Conservation (phyloP, 2,888 invertebrate species). For the Drosophila monieri region DNA sequence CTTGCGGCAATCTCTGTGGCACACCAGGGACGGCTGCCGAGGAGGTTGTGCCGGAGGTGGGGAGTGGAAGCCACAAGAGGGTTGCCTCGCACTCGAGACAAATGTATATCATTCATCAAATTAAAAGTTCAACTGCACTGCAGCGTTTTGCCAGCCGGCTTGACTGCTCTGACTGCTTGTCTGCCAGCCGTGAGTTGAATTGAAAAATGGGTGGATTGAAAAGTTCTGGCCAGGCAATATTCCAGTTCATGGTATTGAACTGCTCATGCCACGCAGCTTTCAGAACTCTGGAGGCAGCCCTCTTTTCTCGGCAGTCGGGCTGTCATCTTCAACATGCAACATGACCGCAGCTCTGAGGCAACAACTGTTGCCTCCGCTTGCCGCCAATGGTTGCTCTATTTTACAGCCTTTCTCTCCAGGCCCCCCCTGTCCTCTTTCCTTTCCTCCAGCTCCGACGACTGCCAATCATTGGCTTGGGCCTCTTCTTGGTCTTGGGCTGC, state of each 20-base stretch:
- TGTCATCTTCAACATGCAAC: conserved; percentile 44
- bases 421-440: conserved; percentile 9
- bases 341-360: conserved; percentile 63
- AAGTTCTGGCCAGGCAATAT: not conserved
- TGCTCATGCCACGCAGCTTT: no score
- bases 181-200: conserved; percentile 61
- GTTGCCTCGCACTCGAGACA: conserved; percentile 70
- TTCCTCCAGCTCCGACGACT: conserved; percentile 37
- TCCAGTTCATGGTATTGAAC: not conserved
- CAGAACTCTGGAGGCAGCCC: conserved; percentile 30
- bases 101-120: conserved; percentile 80
- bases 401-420: conserved; percentile 50
- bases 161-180: conserved; percentile 54
- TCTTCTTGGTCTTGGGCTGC: conserved; percentile 43
- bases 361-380: conserved; percentile 44
- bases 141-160: conserved; percentile 60
- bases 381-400: conserved; percentile 63
- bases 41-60: not conserved
- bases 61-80: conserved; percentile 41
- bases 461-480: conserved; percentile 67
- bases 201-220: conserved; percentile 45
- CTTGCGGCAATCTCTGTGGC: conserved; percentile 50
- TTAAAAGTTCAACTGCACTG: conserved; percentile 73
- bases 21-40: conserved; percentile 1
- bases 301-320: conserved; percentile 42